phyloP scores from a whole-genome alignment of 2,797 vertebrate genomes.

The Amblyraja radiata region DNA sequence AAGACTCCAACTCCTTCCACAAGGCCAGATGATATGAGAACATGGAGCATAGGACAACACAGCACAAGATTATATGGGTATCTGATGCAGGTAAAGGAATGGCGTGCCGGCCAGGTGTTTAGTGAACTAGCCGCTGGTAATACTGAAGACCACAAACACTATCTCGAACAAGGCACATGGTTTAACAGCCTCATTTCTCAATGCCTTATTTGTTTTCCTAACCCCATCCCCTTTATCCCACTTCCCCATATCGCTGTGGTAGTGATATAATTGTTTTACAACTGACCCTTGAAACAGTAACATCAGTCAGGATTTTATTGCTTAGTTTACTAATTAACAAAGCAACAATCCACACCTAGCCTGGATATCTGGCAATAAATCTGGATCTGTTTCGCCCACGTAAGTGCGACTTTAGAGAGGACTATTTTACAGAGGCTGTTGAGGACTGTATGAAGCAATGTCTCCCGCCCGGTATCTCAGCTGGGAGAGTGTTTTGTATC shows the following conservation, averaged over 20 bases:
- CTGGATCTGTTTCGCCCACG: not conserved
- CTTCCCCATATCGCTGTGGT: not conserved
- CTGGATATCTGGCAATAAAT: not conserved
- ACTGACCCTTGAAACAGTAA: not conserved
- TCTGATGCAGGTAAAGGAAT: not conserved
- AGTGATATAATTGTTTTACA: not conserved
- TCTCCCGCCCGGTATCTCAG: not conserved
- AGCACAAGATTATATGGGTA: too few species aligned
- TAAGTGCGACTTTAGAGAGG: not conserved
- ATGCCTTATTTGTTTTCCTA: not conserved
- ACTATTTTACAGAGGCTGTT: not conserved
- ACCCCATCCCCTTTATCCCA: too few species aligned
- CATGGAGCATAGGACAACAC: too few species aligned
- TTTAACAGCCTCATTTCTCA: not conserved
- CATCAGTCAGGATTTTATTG: not conserved
- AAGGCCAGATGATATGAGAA: not conserved
- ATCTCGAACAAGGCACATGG: not conserved
- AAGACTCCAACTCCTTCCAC: not conserved
- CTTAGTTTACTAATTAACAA: not conserved
- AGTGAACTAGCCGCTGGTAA: not conserved
- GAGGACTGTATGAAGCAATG: not conserved
- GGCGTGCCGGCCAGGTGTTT: not conserved
- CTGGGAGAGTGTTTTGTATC: not conserved
- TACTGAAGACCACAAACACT: not conserved
- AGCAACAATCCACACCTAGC: not conserved